phyloP scores from a whole-genome alignment of 1,140 invertebrate genomes.

The Teleopsis dalmanni region DNA sequence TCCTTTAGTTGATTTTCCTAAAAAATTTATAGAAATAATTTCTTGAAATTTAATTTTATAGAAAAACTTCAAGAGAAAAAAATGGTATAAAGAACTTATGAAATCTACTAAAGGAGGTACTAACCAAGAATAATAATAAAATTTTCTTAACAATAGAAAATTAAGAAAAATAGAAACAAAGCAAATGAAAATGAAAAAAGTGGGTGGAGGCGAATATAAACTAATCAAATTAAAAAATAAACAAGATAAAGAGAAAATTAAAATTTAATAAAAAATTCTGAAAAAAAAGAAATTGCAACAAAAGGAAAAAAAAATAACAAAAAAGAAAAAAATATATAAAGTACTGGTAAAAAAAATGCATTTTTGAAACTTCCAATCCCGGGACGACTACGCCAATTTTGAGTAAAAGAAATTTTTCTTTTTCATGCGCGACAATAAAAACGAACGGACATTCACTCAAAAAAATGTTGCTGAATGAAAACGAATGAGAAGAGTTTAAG shows the following conservation, averaged over 20 bases:
- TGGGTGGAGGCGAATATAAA: too few relatives aligned
- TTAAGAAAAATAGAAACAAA: too few relatives aligned
- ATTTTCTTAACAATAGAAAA: too few relatives aligned
- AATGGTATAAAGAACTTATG: too few relatives aligned
- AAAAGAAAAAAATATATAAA: slow-evolving; percentile 4
- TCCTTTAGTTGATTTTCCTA: too few relatives aligned
- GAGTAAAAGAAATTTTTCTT: not conserved
- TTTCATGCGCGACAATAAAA: not conserved
- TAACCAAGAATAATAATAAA: too few relatives aligned
- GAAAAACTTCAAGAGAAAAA: too few relatives aligned
- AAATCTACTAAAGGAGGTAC: too few relatives aligned
- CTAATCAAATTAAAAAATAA: too few relatives aligned
- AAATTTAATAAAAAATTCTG: slow-evolving; percentile 2
- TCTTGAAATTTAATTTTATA: too few relatives aligned
- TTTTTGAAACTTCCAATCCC: slow-evolving; percentile 41
- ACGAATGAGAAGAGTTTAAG: not conserved
- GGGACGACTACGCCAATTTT: slow-evolving; percentile 13
- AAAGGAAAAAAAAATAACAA: not conserved
- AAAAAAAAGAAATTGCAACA: slow-evolving; percentile 9
- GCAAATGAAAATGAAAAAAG: too few relatives aligned
- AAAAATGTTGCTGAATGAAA: not conserved
- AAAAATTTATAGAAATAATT: too few relatives aligned
- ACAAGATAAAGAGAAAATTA: not conserved
- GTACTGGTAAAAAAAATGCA: slow-evolving; percentile 1
- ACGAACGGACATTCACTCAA: slow-evolving; percentile 9